Evolutionary conservation across 2,113 vertebrate genomes (phyloP), one percentile per base, ranked within the genome.

Genomic region (Sceloporus undulatus): DNA sequence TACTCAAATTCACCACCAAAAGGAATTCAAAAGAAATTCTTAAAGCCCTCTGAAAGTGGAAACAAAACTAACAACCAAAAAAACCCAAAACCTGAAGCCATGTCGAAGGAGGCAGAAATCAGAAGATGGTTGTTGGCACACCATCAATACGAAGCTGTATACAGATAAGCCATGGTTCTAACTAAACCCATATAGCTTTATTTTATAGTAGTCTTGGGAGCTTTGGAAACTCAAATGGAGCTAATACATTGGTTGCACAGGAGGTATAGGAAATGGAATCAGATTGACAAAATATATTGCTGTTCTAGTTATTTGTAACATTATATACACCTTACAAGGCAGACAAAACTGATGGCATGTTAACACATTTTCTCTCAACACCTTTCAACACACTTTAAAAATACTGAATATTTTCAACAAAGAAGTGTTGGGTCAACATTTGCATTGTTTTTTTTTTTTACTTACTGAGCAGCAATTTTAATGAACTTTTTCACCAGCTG

Each of bases 401-500:
- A 81, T 34, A 29, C 3, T 85, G 54, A 48, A 27, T 19, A 54
- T 0, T 0, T 23, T 19, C 84, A 85, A 79, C 34, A n/a, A 38
- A 76, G 23, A 40, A 81, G 1, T 83, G 87, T n/a, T 87, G 10
- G 40, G 85, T 74, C 21, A 94, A 84, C 0, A 5, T 59, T 21
- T 1, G 52, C 34, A 38, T 19, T 3, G n/a, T 0, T 4, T 0
- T 13, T 0, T 4, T 0, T 13, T 86, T 38, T 82, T 88, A 98
- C 98, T 98, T 93, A 99, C 99, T 99, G 98, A n/a, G 98, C 97
- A 14, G 98, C 98, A 21, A 98, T 98, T 96, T 99, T 99, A 97
- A 99, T 98, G 97, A 99, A 99, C 94, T 99, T 99, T 94, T 99
- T 99, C 94, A 99, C 97, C 54, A 99, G 97, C 86, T 99, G 98